Percentiles rank a stretch among this genome's conserved stretches.
These are phyloP conservation scores for Apteryx owenii DNA, from an alignment of 2,113 vertebrate species.

Conservation along the genomic window DNA sequence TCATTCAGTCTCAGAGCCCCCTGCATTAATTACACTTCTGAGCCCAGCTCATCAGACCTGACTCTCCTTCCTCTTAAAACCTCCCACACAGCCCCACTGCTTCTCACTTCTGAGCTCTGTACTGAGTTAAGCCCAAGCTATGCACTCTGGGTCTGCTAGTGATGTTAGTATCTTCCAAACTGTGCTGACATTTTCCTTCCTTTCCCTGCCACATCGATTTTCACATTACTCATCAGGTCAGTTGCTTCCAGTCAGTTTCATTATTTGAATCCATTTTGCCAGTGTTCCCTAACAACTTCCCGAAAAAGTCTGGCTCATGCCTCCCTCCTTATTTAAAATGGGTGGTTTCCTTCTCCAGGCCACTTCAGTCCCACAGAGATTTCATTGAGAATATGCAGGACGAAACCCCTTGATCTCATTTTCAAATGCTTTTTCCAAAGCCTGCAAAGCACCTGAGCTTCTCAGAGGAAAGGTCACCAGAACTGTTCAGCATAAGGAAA, in stretches of 20 bases:
- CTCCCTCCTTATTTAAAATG: neutral
- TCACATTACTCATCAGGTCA: neutral
- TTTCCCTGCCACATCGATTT: conserved; percentile 13
- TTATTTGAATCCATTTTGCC: neutral
- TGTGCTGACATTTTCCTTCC: conserved; percentile 17
- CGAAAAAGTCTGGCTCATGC: neutral
- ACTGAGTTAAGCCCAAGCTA: neutral
- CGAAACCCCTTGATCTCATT: neutral
- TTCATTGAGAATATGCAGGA: neutral
- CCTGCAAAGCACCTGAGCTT: neutral
- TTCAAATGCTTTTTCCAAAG: neutral
- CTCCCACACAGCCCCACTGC: conserved; percentile 1
- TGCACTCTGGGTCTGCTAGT: neutral
- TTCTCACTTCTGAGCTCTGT: neutral
- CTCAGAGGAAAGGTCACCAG: neutral
- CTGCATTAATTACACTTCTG: neutral
- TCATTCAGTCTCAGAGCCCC: conserved; percentile 10
- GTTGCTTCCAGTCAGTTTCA: neutral
- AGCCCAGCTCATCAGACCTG: conserved; percentile 15
- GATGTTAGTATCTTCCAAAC: conserved; percentile 38
- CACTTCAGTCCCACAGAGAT: neutral
- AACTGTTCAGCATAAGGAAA: neutral
- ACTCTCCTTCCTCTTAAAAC: conserved; percentile 23
- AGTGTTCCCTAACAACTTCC: neutral
- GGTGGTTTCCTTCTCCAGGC: neutral